These are phyloP conservation scores for Galeruca laticollis DNA, from an alignment of 2,888 invertebrate genomes.

Conservation along the genomic window DNA sequence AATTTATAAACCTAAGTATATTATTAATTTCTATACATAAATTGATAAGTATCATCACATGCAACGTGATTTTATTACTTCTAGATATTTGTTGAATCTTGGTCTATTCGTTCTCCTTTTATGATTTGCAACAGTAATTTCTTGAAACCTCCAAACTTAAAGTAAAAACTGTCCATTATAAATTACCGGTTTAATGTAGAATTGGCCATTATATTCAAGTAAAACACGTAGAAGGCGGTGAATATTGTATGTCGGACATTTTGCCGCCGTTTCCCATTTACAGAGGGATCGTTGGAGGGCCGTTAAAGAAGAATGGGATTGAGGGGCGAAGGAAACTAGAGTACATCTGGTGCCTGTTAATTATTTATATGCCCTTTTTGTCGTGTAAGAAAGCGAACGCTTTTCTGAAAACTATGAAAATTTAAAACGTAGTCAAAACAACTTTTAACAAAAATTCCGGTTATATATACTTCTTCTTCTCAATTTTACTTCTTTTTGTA, in stretches of 20 bases:
- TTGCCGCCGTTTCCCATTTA: constrained; percentile 42
- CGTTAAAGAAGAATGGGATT: background rate
- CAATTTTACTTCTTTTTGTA: too few species aligned
- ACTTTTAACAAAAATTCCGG: too few species aligned
- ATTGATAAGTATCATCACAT: too few species aligned
- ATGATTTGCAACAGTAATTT: too few species aligned
- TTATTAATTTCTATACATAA: too few species aligned
- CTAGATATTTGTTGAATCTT: too few species aligned
- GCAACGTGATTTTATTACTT: too few species aligned
- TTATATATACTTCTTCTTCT: too few species aligned
- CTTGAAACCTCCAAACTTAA: background rate
- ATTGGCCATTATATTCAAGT: constrained; percentile 30
- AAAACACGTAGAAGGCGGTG: constrained; percentile 41
- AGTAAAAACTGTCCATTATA: background rate
- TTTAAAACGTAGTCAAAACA: constrained; percentile 14
- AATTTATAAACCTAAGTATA: too few species aligned
- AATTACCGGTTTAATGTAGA: constrained; percentile 30
- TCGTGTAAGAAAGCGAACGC: constrained; percentile 26
- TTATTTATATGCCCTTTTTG: constrained; percentile 45
- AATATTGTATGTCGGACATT: constrained; percentile 46
- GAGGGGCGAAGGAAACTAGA: constrained; percentile 7
- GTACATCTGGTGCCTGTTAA: constrained; percentile 46
- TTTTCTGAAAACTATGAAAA: constrained; percentile 37
- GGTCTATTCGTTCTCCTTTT: too few species aligned
- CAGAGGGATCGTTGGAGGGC: constrained; percentile 19